Evolutionary conservation across 2,888 invertebrate genomes (phyloP), one percentile per base, ranked within the genome.

Genomic region (Ochropleura leucogaster): DNA sequence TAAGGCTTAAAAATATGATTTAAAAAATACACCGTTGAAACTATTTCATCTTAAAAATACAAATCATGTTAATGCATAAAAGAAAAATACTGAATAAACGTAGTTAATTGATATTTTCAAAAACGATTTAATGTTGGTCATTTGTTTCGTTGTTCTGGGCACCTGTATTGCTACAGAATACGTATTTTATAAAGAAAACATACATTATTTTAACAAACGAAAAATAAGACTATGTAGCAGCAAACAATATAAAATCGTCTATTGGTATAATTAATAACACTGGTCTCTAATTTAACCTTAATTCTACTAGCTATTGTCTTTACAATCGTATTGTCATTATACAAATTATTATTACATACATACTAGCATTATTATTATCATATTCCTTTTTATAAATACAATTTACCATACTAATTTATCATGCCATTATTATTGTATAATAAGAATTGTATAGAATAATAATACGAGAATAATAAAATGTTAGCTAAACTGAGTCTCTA

Each of bases 291-390:
- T 51, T 63, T 57, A 63, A 78, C 89, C 83, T 91, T 92, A 91
- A 80, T 49, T 75, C 88, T 91, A 91, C 82, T 67, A 42, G 63
- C 88, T 94, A 94, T 94, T 93, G 92, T 94, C 91, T 85, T 91
- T 89, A 90, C 87, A 88, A 88, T 91, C 82, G 86, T 93, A 94
- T 92, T 93, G 92, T 94, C 93, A 90, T 70, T 87, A 88, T 90
- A 90, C 82, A 89, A 87, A 85, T 84, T 89, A 90, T 80, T 59
- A 53, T 49, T 30, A 30, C 30, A 74, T 80, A 80, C 55, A 72
- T 72, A 80, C 82, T 87, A 85, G 42, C 74, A 79, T 81, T 77
- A 84, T 75, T 74, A 79, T 77, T 82, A 84, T 82, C 66, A 80
- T 86, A 73, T 77, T 74, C 79, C 68, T n/a, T 70, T 83, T 80